phyloP scores from a whole-genome alignment of 2,797 vertebrate genomes.

The Halcyon chelicuti region DNA sequence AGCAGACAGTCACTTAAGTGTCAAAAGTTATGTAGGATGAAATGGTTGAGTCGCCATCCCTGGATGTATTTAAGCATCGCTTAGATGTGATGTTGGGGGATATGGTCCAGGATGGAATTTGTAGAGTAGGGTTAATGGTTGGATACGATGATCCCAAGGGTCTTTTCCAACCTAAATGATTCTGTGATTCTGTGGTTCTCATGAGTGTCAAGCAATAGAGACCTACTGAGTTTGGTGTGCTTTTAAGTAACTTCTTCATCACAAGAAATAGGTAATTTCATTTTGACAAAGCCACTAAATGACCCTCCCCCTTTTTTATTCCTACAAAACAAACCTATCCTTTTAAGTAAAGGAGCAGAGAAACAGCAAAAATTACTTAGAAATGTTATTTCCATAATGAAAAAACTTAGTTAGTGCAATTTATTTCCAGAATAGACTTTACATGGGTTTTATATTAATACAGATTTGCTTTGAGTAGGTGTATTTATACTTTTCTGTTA shows the following conservation, averaged over 20 bases:
- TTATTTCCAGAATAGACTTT: background rate
- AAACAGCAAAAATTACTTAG: background rate
- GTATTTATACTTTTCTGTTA: background rate
- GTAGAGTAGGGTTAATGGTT: too few species aligned
- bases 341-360: background rate
- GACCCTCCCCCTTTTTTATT: background rate
- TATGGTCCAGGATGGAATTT: too few species aligned
- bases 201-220: background rate
- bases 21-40: background rate
- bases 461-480: background rate
- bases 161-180: too few species aligned
- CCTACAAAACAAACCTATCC: background rate
- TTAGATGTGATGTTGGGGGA: too few species aligned
- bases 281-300: background rate
- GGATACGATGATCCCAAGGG: too few species aligned
- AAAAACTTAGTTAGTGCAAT: background rate
- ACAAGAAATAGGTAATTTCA: background rate
- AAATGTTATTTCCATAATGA: background rate
- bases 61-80: too few species aligned
- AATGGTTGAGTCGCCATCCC: background rate
- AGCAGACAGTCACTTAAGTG: background rate
- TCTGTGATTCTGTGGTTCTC: background rate
- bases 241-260: background rate
- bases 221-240: background rate
- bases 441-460: background rate